phyloP scores from a whole-genome alignment of 2,888 invertebrate genomes.

The Stictocephala bisonia region DNA sequence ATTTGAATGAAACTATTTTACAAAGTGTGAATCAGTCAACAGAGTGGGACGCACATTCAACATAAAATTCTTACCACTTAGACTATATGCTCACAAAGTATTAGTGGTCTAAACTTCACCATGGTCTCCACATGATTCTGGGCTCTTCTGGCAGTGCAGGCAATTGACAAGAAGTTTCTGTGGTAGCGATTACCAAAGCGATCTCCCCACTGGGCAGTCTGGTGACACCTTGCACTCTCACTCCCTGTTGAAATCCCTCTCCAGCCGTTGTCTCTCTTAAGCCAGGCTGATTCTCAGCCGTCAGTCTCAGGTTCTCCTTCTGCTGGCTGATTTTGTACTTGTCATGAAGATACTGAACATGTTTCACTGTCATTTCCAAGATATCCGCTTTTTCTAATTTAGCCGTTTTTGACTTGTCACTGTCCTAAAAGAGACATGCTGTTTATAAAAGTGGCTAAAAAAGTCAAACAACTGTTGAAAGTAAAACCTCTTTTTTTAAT shows the following conservation, averaged over 20 bases:
- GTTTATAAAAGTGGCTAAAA: no score
- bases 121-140: slow-evolving; percentile 38
- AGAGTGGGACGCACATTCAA: no score
- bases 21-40: no score
- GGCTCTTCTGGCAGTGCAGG: background rate
- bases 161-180: background rate
- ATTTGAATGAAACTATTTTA: no score
- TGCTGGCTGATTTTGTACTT: background rate
- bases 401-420: slow-evolving; percentile 45
- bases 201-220: slow-evolving; percentile 16
- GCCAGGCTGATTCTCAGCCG: background rate
- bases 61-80: no score
- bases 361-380: slow-evolving; percentile 50
- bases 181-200: slow-evolving; percentile 4
- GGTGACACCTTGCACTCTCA: slow-evolving; percentile 6
- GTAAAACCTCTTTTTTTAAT: no score
- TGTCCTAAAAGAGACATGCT: slow-evolving; percentile 44
- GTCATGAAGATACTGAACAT: slow-evolving; percentile 33
- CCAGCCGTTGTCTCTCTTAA: background rate
- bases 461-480: no score
- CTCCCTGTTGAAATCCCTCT: background rate
- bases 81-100: no score
- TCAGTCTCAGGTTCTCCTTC: background rate
- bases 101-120: no score
- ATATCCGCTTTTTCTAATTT: slow-evolving; percentile 53